Evolutionary conservation across 1,140 invertebrate species (phyloP), one percentile per base, ranked within the genome.

Genomic region (Pseudomyrmex dendroicus): DNA sequence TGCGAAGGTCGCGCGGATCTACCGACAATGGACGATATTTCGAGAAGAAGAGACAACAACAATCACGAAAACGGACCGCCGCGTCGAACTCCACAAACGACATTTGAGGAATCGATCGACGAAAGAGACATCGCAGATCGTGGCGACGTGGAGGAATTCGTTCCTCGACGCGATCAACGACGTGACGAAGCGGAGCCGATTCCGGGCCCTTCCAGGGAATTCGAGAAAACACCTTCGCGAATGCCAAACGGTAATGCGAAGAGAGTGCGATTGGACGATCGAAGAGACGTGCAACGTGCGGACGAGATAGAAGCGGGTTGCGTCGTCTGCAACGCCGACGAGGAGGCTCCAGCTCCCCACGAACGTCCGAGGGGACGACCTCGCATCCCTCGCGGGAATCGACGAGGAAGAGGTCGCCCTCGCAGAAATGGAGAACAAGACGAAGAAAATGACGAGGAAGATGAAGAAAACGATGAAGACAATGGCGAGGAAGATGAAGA

Each of bases 281-380:
- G 22, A 72, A 10, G 1, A 3, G 5, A 35, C 35, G 52, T 12
- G 15, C 44, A 61, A 59, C 66, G n/a, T 7, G 54, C 44, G 10
- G n/a, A 72, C 48, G 76, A 80, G 22, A 72, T 15, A 66, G 70
- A 25, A 50, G 57, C 59, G 2, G 54, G 59, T 12, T 80, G 64
- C n/a, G 46, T 9, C 25, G 48, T 13, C 25, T 80, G 64, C 22
- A 20, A 57, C 35, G 17, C 62, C 10, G 44, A 50, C 46, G 46
- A 8, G 15, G 7, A 35, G 15, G 25, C 10, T 35, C 25, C 1
- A 4, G 46, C 35, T 2, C 17, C 3, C 5, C 52, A 1, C 17
- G 54, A 44, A 25, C 20, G 10, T 22, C 9, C 44, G 46, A 80
- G 54, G 1, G 50, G 20, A 9, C 66, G 46, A 50, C n/a, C 66